Evolutionary conservation across 2,888 invertebrate genomes (phyloP), one percentile per base, ranked within the genome.

Genomic region (Augochlorella aurata): DNA sequence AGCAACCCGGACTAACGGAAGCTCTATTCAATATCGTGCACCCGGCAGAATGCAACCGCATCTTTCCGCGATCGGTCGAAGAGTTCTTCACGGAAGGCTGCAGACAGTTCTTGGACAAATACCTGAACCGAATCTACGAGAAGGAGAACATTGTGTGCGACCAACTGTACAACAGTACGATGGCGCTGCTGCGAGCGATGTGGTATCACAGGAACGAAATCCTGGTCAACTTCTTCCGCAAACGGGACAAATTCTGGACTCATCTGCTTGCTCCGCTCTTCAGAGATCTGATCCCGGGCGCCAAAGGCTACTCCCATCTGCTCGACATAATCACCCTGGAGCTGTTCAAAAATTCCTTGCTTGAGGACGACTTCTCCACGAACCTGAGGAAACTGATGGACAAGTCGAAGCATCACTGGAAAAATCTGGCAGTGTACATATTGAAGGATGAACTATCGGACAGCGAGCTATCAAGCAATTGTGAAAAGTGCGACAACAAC

Each of bases 1-100:
- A 93, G 72, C 94, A 94, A 71, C 94, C 94, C 0, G 94, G 94
- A 4, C 77, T 94, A 2, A 93, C 94, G 3, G 94, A 94, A 76
- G 93, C 93, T 0, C 89, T 94, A 0, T 93, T 94, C 77, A 94
- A 94, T 63, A 93, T 94, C 21, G 93, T 93, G 90, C 93, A 93
- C 77, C 92, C 92, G 68, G 93, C 93, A 0, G 93, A 93, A 74
- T 89, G 93, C 18, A 91, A 91, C 45, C 89, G 93, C 70, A 93
- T 93, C 0, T 93, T 93, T 54, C 93, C 93, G 0, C 88, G 93
- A 54, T 91, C 93, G 1, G 91, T 91, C 3, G 93, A 93, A 45
- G 93, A 93, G 73, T 93, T 93, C 74, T 90, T 93, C 14, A 93
- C 93, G 0, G 93, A 93, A 72, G 93, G 93, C 12, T 93, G 93